These are phyloP conservation scores for Paraescarpia echinospica DNA, from an alignment of 1,140 invertebrate genomes.

Conservation along the genomic window DNA sequence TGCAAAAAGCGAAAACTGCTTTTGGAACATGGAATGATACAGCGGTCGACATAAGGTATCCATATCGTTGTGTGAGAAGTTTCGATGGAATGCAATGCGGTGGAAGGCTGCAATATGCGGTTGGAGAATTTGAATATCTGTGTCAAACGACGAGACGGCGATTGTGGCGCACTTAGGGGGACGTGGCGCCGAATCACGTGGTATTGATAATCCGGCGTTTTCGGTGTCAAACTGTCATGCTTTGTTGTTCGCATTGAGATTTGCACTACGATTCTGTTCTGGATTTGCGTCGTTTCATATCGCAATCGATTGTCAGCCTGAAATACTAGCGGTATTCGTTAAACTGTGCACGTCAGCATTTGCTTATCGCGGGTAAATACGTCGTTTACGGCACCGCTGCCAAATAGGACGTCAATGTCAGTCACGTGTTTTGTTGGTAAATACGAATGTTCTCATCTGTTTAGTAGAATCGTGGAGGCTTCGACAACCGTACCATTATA, in stretches of 20 bases:
- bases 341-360: slow-evolving; percentile 4
- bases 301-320: background rate
- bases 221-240: background rate
- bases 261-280: background rate
- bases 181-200: slow-evolving; percentile 2
- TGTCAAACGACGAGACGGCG: slow-evolving; percentile 3
- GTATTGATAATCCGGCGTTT: slow-evolving; percentile 5
- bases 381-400: slow-evolving; percentile 2
- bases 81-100: background rate
- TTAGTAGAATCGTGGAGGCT: background rate
- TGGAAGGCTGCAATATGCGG: slow-evolving; percentile 3
- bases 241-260: background rate
- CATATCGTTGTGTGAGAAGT: background rate
- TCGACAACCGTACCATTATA: background rate
- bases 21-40: slow-evolving; percentile 5
- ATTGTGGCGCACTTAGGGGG: slow-evolving; percentile 3
- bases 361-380: slow-evolving; percentile 4
- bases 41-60: background rate
- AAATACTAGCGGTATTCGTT: background rate
- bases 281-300: background rate
- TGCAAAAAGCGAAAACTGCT: background rate
- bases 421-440: background rate
- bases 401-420: slow-evolving; percentile 5
- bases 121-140: slow-evolving; percentile 1
- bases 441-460: slow-evolving; percentile 5